Conservation (phyloP, 2,888 invertebrate species). For the Perizoma affinitatum region DNA sequence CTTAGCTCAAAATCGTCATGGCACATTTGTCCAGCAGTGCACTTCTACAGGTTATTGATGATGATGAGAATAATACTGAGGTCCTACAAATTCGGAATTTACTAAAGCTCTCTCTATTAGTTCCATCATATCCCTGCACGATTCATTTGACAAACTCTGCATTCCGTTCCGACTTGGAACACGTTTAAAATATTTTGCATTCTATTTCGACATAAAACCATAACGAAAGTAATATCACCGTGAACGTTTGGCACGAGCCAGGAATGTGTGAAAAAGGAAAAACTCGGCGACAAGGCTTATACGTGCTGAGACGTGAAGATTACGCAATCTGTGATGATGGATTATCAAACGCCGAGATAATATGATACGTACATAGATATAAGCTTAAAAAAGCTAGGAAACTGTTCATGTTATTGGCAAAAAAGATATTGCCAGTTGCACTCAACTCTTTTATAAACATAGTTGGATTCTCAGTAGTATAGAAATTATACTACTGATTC, state of each 20-base stretch:
- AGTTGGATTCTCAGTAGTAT: neutral
- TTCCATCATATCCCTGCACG: neutral
- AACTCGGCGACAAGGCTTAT: slow-evolving; percentile 33
- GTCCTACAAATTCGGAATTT: too few relatives aligned
- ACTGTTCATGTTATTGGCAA: neutral
- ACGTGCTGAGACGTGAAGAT: slow-evolving; percentile 37
- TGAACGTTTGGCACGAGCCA: slow-evolving; percentile 71
- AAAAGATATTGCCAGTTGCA: neutral
- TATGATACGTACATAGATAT: slow-evolving; percentile 5
- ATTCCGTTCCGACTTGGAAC: slow-evolving; percentile 28
- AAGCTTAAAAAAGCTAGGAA: neutral
- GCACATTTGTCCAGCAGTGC: too few relatives aligned
- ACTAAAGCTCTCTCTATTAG: too few relatives aligned
- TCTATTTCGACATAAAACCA: slow-evolving; percentile 43
- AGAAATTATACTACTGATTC: too few relatives aligned
- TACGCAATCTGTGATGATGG: slow-evolving; percentile 49
- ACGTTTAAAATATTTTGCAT: slow-evolving; percentile 36
- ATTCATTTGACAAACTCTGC: slow-evolving; percentile 23
- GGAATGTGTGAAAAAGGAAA: slow-evolving; percentile 65
- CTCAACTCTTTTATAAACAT: neutral
- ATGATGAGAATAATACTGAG: too few relatives aligned
- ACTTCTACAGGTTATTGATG: too few relatives aligned
- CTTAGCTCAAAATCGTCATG: too few relatives aligned
- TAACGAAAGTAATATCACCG: slow-evolving; percentile 57
- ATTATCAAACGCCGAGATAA: slow-evolving; percentile 33